These are phyloP conservation scores for Metellina segmentata DNA, from an alignment of 2,888 invertebrate genomes.

Conservation along the genomic window DNA sequence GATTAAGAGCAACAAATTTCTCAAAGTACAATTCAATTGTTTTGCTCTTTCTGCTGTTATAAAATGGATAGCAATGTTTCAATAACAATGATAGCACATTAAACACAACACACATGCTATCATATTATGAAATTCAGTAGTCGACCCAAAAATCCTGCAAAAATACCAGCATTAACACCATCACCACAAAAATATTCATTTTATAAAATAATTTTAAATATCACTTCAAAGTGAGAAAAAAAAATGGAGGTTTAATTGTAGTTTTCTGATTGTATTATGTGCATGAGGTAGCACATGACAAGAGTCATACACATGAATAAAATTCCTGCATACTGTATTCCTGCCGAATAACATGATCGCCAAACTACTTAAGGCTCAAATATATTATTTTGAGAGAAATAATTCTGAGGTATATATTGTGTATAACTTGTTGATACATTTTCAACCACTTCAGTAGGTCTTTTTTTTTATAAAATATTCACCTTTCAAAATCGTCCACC, in stretches of 20 bases:
- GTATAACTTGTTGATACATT: slow-evolving; percentile 16
- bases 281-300: slow-evolving; percentile 72
- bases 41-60: background rate
- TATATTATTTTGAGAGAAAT: slow-evolving; percentile 45
- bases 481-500: background rate
- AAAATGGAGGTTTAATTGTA: slow-evolving; percentile 29
- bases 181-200: slow-evolving; percentile 41
- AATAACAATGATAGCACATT: no score
- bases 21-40: no score
- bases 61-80: no score
- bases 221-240: background rate
- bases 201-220: slow-evolving; percentile 37
- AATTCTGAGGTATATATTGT: slow-evolving; percentile 66
- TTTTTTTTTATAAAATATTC: slow-evolving; percentile 40
- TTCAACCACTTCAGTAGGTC: slow-evolving; percentile 11
- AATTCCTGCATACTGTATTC: slow-evolving; percentile 49
- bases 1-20: background rate
- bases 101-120: no score
- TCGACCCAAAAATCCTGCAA: background rate
- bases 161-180: slow-evolving; percentile 15
- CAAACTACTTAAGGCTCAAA: slow-evolving; percentile 36
- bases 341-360: slow-evolving; percentile 50
- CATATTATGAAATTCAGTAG: background rate
- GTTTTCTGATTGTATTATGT: slow-evolving; percentile 64
- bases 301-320: slow-evolving; percentile 33